Evolutionary conservation across 2,888 invertebrate genomes (phyloP), one percentile per base, ranked within the genome.

Genomic region (Clostera curtula): DNA sequence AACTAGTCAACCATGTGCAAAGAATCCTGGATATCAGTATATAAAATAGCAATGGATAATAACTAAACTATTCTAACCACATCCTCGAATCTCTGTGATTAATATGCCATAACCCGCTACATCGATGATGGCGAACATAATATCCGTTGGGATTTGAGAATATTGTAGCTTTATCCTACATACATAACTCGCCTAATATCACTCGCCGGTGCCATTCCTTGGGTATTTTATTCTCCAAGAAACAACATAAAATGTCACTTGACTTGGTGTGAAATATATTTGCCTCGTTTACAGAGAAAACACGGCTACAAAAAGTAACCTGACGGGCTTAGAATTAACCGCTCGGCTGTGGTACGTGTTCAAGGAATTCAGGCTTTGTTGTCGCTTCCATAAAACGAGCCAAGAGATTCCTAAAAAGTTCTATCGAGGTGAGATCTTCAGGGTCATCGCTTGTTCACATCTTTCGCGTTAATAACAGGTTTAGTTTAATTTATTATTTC

Each of bases 291-390:
- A 49, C 50, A 43, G 30, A 50, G 51, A 55, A 54, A 45, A 43
- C 35, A 40, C 28, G 27, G 20, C 31, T 26, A 32, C 37, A 60
- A 59, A 53, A 64, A 58, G 49, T 40, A 33, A 50, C 51, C 45
- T 59, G 62, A 63, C 66, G 59, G 58, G 51, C 50, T 50, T 51
- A 52, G 57, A 62, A 68, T 71, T 70, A 65, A 67, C 65, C 54
- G 62, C 54, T 45, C 37, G 37, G 34, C 27, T 12, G 27, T 36
- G 61, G 49, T 54, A 49, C 56, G 62, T 51, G 59, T 74, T 73
- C 70, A 62, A 43, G 56, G 74, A 74, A 76, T 65, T 47, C 51
- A 33, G 54, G 49, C 66, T 67, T 66, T 67, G 70, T 68, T 50
- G 56, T 52, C 45, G 43, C 40, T 42, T 27, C 43, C 40, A 42